Evolutionary conservation across 2,113 vertebrate species (phyloP), one percentile per base, ranked within the genome.

Genomic region (Orthonyx spaldingii): DNA sequence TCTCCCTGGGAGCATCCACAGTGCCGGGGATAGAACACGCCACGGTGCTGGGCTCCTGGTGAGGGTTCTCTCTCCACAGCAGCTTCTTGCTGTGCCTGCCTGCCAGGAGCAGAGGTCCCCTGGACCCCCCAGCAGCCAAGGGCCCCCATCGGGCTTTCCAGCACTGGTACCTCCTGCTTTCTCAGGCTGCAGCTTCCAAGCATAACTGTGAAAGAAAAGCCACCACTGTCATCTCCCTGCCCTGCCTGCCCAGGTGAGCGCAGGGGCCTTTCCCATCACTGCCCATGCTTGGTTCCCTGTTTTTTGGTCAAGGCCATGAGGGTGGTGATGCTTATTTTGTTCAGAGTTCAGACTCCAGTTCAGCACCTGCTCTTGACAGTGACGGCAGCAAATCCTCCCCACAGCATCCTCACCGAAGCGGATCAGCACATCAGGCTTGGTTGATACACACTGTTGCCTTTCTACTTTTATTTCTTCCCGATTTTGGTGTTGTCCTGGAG

Each of bases 191-290:
- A 65, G 57, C 93, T 90, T 82, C 88, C 69, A 81, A 87, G 84
- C 1, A 22, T 86, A 68, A 59, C 96, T 93, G 95, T 94, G 90
- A 96, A 61, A 84, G 72, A 88, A 93, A 87, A 96, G 65, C 94
- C 95, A 89, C 89, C 35, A 17, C 8, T 16, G 60, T 76, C n/a
- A 80, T 61, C 69, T 74, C 71, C 89, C 61, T 30, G 24, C 82
- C 77, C 90, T 44, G 46, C 84, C 81, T 63, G 74, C 41, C 78
- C 53, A 64, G 81, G 82, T 30, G 22, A 75, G 46, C 5, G 13
- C 94, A 81, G 92, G 85, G 94, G 81, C 91, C 90, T 94, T 95
- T 81, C 52, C 71, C 52, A 50, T 87, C 75, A 8, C 55, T n/a
- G 32, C 4, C 76, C 94, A 30, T 0, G 8, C 72, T 37, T 69